Evolutionary conservation across 23 tunicate genomes (phyloP).

Genomic region (Halocynthia aurantium): DNA sequence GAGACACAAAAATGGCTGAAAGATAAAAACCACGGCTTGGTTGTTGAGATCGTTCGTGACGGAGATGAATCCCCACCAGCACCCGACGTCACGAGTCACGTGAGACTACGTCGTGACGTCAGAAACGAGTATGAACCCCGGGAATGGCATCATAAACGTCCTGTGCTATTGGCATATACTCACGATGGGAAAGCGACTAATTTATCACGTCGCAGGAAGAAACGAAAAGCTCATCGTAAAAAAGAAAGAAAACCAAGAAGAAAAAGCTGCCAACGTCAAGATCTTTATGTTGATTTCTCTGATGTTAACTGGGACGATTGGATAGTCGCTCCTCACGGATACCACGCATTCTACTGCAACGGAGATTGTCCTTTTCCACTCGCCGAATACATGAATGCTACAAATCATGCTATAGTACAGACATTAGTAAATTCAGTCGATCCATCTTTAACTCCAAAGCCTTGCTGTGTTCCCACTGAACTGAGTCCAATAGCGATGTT

Average conservation of each 20-base stretch:
- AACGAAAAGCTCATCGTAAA: slow-evolving; percentile 20
- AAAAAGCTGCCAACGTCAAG: slow-evolving; percentile 54
- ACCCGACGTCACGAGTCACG: slow-evolving; percentile 42
- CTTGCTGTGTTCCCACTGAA: slow-evolving; percentile 94
- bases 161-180: slow-evolving; percentile 62
- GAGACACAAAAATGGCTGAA: slow-evolving; percentile 47
- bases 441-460: slow-evolving; percentile 39
- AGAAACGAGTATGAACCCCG: slow-evolving; percentile 22
- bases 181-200: slow-evolving; percentile 71
- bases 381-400: slow-evolving; percentile 72
- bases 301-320: slow-evolving; percentile 83
- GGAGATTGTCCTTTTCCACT: slow-evolving; percentile 82
- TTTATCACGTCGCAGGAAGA: slow-evolving; percentile 14
- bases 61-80: slow-evolving; percentile 15
- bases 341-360: slow-evolving; percentile 77
- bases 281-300: slow-evolving; percentile 75
- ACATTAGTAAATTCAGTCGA: slow-evolving; percentile 64
- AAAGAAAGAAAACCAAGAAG: slow-evolving; percentile 29
- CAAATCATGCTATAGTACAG: slow-evolving; percentile 93
- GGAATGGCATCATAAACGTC: slow-evolving; percentile 65
- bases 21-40: slow-evolving; percentile 56
- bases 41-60: slow-evolving; percentile 56
- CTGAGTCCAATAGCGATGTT: slow-evolving; percentile 68
- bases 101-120: slow-evolving; percentile 57
- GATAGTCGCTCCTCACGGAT: slow-evolving; percentile 96